Evolutionary conservation across 2,797 vertebrate species (phyloP), one percentile per base, ranked within the genome.

Genomic region (Holocentrus rufus): DNA sequence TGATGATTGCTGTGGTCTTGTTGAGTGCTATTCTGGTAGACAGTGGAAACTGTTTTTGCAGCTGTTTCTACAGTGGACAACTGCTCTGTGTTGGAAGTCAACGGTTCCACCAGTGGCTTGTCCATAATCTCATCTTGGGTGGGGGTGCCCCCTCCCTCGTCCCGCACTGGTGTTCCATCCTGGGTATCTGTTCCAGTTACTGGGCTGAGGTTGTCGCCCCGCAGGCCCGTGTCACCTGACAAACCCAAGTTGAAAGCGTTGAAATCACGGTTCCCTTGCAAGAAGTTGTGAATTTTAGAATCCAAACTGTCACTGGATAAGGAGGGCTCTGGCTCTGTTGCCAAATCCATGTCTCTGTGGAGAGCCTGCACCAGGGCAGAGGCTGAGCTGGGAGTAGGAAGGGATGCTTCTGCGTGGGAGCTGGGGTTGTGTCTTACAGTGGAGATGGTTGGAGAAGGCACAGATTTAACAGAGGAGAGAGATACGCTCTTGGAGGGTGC

Each of bases 41-140:
- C 68, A 0, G 70, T 0, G 0, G 90, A 77, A 0, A 50, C 52
- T 0, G 64, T 31, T 31, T 72, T 47, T 3, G 63, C 47, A 22
- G 49, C 22, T 20, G 31, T 53, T 47, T 85, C 72, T 25, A 49
- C 69, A 11, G 42, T 4, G 55, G 76, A 77, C 22, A 54, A 10
- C 52, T 31, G 72, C 42, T 73, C 77, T 47, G 63, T n/a, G 23
- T 53, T 75, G 13, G 83, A 65, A 10, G 63, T 6, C 1, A 85
- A 85, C 0, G 93, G 93, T 17, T 93, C 94, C 0, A 91, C 90
- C 2, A 15, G 72, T 0, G 95, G 93, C 44, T 95, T 95, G 80
- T 99, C 98, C 96, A 98, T 98, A 70, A 97, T 95, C 89, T 99
- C 98, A 1, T 99, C 98, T 83, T 98, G 98, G 30, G 98, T 99